Evolutionary conservation across 2,113 vertebrate genomes (phyloP).

Genomic region (Abramis brama): DNA sequence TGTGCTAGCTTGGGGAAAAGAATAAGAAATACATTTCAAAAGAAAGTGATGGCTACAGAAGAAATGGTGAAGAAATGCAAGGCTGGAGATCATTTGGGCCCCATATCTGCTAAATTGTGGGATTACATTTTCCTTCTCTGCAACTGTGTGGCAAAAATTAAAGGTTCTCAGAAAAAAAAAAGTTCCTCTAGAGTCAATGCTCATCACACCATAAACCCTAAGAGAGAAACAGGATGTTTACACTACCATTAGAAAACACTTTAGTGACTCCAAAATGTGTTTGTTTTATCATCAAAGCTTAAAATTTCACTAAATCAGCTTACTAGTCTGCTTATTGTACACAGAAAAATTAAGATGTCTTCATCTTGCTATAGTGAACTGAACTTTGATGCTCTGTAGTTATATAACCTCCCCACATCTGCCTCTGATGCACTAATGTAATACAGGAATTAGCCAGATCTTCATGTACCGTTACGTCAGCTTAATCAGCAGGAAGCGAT

Average conservation of each 20-base stretch:
- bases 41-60: not conserved
- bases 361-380: constrained; percentile 16
- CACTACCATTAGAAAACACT: not conserved
- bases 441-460: constrained; percentile 46
- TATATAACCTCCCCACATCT: constrained; percentile 43
- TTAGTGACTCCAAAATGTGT: not conserved
- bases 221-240: not conserved
- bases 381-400: constrained; percentile 7
- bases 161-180: not conserved
- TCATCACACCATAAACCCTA: not conserved
- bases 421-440: constrained; percentile 33
- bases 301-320: not conserved
- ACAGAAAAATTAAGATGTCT: not conserved
- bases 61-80: constrained; percentile 9
- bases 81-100: constrained; percentile 28
- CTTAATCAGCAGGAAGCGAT: constrained; percentile 48
- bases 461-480: constrained; percentile 32
- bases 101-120: not conserved
- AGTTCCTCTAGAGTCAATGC: not conserved
- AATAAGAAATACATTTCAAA: constrained; percentile 34
- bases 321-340: constrained; percentile 2
- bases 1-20: not conserved
- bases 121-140: not conserved
- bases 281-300: not conserved
- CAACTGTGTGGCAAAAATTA: not conserved